These are phyloP conservation scores for Dynastes maya DNA, from an alignment of 2,888 invertebrate species.

Conservation along the genomic window DNA sequence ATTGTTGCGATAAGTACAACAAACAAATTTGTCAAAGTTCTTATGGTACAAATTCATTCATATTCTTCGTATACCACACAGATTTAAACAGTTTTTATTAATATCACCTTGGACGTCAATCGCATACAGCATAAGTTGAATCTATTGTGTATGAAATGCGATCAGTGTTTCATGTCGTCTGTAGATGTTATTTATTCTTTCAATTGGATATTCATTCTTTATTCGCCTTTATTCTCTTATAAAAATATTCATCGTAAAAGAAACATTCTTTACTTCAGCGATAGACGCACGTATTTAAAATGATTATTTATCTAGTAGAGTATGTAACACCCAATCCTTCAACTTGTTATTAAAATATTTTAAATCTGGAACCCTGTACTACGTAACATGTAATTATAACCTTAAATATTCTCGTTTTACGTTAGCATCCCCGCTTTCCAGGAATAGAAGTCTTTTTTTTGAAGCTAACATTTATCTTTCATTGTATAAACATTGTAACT, in stretches of 20 bases:
- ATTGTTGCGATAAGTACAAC: background rate
- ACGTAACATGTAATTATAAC: conserved; percentile 12
- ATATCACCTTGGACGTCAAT: conserved; percentile 6
- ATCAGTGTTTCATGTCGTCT: background rate
- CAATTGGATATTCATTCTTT: no score
- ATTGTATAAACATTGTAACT: conserved; percentile 15
- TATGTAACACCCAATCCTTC: background rate
- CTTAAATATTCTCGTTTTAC: conserved; percentile 3
- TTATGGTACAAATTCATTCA: conserved; percentile 9
- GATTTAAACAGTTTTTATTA: background rate
- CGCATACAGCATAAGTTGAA: background rate
- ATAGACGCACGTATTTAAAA: no score
- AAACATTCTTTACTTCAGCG: no score
- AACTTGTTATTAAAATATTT: background rate
- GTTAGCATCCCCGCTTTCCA: conserved; percentile 15
- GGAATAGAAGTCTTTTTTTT: conserved; percentile 15
- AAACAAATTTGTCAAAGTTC: background rate
- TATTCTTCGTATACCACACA: background rate
- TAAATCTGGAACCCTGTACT: background rate
- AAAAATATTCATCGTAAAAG: no score
- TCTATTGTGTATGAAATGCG: background rate
- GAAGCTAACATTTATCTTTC: conserved; percentile 16
- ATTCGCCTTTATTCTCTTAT: no score
- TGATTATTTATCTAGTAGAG: no score
- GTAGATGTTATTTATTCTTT: no score